Base-by-base conservation (phyloP, 2,888 invertebrate species). In the Meiosimyza decipiens region DNA sequence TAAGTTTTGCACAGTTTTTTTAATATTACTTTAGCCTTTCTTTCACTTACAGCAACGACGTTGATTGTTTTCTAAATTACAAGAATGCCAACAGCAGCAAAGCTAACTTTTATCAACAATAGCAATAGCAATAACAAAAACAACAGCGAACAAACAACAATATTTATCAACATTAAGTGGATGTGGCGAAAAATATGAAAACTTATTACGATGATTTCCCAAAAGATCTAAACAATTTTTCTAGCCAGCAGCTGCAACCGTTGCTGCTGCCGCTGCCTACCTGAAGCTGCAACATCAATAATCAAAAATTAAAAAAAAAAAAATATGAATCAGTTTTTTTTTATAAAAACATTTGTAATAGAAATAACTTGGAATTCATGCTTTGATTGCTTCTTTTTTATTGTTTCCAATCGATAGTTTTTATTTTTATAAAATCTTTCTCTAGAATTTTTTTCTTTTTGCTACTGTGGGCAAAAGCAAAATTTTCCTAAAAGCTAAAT, bases 141-240 rank as follows among this genome's bases (percentile, higher is more conserved):
- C 4, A 6, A 55, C 55, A 55, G 11, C 18, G 16, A 49, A 11
- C 33, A 47, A 47, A 64, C 28, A 59, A 71, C 54, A 71, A 67
- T 18, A 62, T 40, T 40, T 40, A 40, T 40, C 3, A 40, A 40
- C 40, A 40, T 40, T 22, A 47, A 55, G 9, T 22, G 54, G 54
- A 33, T 33, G 22, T 52, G 60, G 55, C 49, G 64, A 62, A 54
- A 54, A 57, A 57, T 51, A 69, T 65, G 73, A 75, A 77, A 77
- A 79, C 75, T 77, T 77, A 78, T 79, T 77, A 76, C 73, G 73
- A 72, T 79, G 79, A 79, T 79, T 79, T 79, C 79, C 79, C 79
- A 77, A 79, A 79, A 77, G 79, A 72, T 71, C 71, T 65, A 64
- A 28, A 69, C 65, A 71, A 75, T 73, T 70, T 73, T 40, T 40